Conservation (phyloP, 2,888 invertebrate genomes). For the Pollenia amentaria region DNA sequence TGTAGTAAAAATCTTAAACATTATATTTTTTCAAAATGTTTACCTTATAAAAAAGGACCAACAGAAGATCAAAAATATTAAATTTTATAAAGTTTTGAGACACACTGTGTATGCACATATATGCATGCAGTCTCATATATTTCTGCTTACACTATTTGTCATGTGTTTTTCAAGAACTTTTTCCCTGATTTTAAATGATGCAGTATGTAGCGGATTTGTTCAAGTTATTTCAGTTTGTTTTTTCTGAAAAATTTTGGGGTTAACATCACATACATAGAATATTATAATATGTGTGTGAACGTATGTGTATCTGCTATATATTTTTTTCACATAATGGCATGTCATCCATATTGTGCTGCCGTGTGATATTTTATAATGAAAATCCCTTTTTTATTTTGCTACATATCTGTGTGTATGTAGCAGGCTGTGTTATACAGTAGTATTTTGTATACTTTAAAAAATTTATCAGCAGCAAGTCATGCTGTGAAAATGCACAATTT, state of each 20-base stretch:
- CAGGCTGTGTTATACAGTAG: slow-evolving; percentile 36
- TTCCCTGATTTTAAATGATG: slow-evolving; percentile 68
- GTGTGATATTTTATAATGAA: slow-evolving; percentile 83
- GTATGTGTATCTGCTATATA: slow-evolving; percentile 65
- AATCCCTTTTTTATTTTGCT: slow-evolving; percentile 78
- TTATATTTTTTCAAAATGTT: too few relatives aligned
- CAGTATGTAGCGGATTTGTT: slow-evolving; percentile 56
- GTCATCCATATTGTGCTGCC: slow-evolving; percentile 74
- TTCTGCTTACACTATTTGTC: slow-evolving; percentile 81
- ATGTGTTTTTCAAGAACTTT: slow-evolving; percentile 78
- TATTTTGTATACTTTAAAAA: slow-evolving; percentile 48
- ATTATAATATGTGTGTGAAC: slow-evolving; percentile 11
- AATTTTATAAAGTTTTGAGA: too few relatives aligned
- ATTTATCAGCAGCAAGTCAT: slow-evolving; percentile 70
- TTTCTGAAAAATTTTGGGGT: slow-evolving; percentile 72
- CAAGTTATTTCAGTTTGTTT: slow-evolving; percentile 76
- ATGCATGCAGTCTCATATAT: slow-evolving; percentile 67
- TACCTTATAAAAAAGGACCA: too few relatives aligned
- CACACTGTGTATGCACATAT: slow-evolving; percentile 2
- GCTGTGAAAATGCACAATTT: slow-evolving; percentile 82
- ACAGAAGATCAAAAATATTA: too few relatives aligned
- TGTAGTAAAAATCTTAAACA: too few relatives aligned
- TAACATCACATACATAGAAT: slow-evolving; percentile 22
- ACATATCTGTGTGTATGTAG: background rate
- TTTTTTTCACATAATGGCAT: slow-evolving; percentile 60